These are phyloP conservation scores for Decapterus maruadsi DNA, from an alignment of 2,797 vertebrate genomes.

Conservation along the genomic window DNA sequence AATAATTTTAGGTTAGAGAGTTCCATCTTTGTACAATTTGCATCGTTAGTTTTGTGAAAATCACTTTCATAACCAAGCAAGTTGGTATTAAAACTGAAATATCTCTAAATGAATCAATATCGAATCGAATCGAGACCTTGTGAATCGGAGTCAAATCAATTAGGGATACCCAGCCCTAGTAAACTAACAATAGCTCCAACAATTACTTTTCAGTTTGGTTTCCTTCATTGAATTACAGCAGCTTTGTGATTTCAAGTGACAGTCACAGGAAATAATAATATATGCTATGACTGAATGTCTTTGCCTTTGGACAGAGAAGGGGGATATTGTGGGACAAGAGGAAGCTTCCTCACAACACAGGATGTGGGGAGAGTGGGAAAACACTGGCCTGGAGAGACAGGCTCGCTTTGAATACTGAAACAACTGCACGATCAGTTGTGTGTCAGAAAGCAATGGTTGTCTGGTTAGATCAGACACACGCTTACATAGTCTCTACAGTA, in stretches of 20 bases:
- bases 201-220: not conserved
- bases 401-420: slow-evolving; percentile 69
- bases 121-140: too few species aligned
- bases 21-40: too few species aligned
- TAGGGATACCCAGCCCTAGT: too few species aligned
- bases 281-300: not conserved
- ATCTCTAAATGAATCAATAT: too few species aligned
- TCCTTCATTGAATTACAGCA: not conserved
- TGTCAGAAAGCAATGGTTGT: slow-evolving; percentile 15
- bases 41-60: too few species aligned
- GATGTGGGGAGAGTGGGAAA: slow-evolving; percentile 75
- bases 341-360: slow-evolving; percentile 83
- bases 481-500: not conserved
- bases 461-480: slow-evolving; percentile 15
- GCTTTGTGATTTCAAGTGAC: not conserved
- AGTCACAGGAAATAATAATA: not conserved
- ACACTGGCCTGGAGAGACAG: slow-evolving; percentile 59
- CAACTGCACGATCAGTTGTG: slow-evolving; percentile 20
- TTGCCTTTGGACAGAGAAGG: slow-evolving; percentile 2
- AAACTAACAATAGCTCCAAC: too few species aligned
- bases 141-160: too few species aligned
- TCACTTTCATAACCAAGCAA: too few species aligned
- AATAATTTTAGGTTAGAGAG: too few species aligned
- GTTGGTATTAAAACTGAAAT: too few species aligned
- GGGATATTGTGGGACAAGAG: slow-evolving; percentile 50